phyloP scores from a whole-genome alignment of 1,140 invertebrate species.

The silkworm (Bombyx mori) region DNA sequence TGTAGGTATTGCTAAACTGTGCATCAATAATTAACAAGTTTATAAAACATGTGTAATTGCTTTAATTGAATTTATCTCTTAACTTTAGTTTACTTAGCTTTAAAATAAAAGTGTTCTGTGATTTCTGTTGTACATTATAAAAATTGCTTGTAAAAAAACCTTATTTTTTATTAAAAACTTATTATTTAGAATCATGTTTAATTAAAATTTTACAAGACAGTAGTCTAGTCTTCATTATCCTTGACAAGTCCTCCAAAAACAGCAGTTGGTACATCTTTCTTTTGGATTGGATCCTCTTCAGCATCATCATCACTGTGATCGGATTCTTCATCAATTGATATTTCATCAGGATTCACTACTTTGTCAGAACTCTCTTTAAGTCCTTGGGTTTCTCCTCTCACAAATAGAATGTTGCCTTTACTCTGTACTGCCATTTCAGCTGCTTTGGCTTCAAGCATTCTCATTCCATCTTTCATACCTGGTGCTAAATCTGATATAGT shows the following conservation, averaged over 20 bases:
- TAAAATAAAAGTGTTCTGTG: constrained; percentile 35
- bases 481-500: constrained; percentile 79
- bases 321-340: constrained; percentile 89
- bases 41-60: neutral
- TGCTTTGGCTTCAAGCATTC: constrained; percentile 88
- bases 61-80: constrained; percentile 1
- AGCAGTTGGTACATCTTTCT: constrained; percentile 85
- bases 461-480: constrained; percentile 87
- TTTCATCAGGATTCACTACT: constrained; percentile 94
- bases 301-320: constrained; percentile 79
- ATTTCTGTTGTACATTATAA: constrained; percentile 48
- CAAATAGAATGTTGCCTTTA: constrained; percentile 84
- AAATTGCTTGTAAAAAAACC: constrained; percentile 35
- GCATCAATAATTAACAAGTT: too few relatives aligned
- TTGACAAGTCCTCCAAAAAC: constrained; percentile 85
- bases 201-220: neutral
- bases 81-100: neutral
- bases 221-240: constrained; percentile 32
- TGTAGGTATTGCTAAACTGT: too few relatives aligned
- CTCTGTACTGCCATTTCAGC: constrained; percentile 73
- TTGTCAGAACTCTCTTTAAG: constrained; percentile 78
- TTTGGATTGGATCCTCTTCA: constrained; percentile 81
- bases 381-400: constrained; percentile 88
- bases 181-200: constrained; percentile 11
- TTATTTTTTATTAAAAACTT: constrained; percentile 36